Base-by-base conservation (phyloP, 2,797 vertebrate species). In the Oreochromis grahami region DNA sequence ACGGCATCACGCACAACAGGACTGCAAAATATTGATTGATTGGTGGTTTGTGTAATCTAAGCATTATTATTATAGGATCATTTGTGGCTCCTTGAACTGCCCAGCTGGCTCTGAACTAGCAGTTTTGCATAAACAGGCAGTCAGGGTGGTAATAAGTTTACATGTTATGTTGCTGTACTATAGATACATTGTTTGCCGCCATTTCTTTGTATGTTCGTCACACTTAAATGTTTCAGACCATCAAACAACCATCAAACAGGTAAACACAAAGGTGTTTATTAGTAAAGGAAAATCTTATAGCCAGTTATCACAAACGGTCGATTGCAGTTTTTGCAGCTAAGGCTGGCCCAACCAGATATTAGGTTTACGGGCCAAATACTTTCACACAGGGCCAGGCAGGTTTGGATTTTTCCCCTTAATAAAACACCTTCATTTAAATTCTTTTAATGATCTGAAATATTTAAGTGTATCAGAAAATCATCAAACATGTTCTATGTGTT, bases 361-460 rank as follows among this genome's bases (percentile, higher is more conserved):
- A 60, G 56, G 29, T 34, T 34, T 19, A 60, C 0, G 8, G 9
- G 15, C 15, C 5, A 34, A 60, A 60, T 19, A 11, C 56, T 0
- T 6, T 34, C 15, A 58, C 55, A 32, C 55, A 3, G 55, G 26
- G 0, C 0, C 26, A 32, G 55, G 0, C 32, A 56, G 55, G 55
- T 58, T 55, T 55, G 24, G 52, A 55, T 26, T 55, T 55, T 55
- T 8, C 52, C 24, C 24, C 52, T 29, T 19, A 34, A 60, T 60
- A n/a, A 34, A 34, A 34, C 5, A 11, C 2, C 56, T 60, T 34
- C 15, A 7, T 60, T 34, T 19, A 60, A 60, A 60, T 60, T 34
- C 1, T 34, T 60, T 19, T 34, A 32, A 32, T 32, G 26, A 19
- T 34, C 29, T 60, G 1, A 60, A 60, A 60, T 19, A 60, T 34